Evolutionary conservation across 1,140 invertebrate genomes (phyloP).

Genomic region (Ylistrum balloti): DNA sequence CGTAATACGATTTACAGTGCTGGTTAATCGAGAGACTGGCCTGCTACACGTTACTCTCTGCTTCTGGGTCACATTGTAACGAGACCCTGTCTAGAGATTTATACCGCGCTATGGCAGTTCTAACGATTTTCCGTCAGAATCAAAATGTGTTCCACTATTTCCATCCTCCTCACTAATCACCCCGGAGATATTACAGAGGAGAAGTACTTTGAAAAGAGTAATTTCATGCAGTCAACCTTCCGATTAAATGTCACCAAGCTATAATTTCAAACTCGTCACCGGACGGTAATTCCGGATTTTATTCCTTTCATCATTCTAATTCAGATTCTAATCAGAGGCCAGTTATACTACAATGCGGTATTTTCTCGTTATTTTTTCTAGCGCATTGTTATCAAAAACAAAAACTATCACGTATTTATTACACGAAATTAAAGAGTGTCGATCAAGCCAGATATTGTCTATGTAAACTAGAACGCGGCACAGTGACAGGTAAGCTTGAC

Average conservation of each 20-base stretch:
- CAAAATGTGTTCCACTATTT: not conserved
- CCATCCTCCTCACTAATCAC: not conserved
- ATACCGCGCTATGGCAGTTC: not conserved
- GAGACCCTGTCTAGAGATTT: not conserved
- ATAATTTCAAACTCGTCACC: constrained; percentile 26
- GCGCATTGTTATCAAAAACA: constrained; percentile 25
- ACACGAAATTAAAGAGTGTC: constrained; percentile 34
- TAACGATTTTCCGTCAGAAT: constrained; percentile 19
- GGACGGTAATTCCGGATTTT: constrained; percentile 38
- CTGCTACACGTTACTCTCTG: too few relatives aligned
- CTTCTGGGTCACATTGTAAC: not conserved
- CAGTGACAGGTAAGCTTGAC: constrained; percentile 13
- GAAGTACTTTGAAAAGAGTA: constrained; percentile 9
- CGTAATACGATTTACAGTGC: too few relatives aligned
- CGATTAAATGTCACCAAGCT: constrained; percentile 33
- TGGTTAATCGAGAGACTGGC: too few relatives aligned
- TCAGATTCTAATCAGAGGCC: constrained; percentile 33
- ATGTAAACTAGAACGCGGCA: not conserved
- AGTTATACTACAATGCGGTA: not conserved
- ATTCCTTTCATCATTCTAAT: constrained; percentile 40
- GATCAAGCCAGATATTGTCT: not conserved
- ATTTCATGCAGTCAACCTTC: constrained; percentile 32
- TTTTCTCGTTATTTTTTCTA: constrained; percentile 33
- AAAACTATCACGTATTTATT: constrained; percentile 36
- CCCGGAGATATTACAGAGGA: not conserved